Evolutionary conservation across 1,140 invertebrate genomes (phyloP).

Genomic region (Euglossa dilemma): DNA sequence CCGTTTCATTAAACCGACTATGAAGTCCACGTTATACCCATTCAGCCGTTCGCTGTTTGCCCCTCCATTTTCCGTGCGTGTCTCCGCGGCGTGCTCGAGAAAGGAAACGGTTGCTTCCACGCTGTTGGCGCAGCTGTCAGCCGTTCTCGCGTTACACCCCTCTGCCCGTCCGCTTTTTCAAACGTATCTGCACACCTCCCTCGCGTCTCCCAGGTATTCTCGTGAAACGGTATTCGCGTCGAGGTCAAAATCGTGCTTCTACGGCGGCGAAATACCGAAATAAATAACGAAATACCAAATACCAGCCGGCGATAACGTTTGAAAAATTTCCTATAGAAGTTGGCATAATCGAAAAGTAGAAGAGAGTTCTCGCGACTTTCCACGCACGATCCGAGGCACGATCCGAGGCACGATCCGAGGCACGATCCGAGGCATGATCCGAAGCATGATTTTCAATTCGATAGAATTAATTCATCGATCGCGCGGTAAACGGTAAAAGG

Average conservation of each 20-base stretch:
- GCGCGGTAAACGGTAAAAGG: too few species aligned
- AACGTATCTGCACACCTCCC: not conserved
- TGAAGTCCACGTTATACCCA: conserved; percentile 57
- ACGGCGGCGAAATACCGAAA: too few species aligned
- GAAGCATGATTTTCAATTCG: too few species aligned
- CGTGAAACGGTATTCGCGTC: not conserved
- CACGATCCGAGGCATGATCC: too few species aligned
- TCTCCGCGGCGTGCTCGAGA: conserved; percentile 24
- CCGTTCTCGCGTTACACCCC: conserved; percentile 14
- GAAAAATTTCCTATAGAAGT: not conserved
- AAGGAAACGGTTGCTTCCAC: conserved; percentile 44
- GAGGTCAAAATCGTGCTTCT: not conserved
- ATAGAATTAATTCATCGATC: too few species aligned
- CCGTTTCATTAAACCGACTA: conserved; percentile 68
- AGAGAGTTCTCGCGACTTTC: too few species aligned
- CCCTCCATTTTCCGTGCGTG: conserved; percentile 26
- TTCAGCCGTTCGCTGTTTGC: conserved; percentile 19
- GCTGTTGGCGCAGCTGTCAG: conserved; percentile 19
- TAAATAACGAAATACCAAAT: not conserved
- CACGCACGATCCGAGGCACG: too few species aligned
- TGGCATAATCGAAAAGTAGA: too few species aligned
- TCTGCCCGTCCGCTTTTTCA: not conserved
- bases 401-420: too few species aligned
- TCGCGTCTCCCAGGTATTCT: not conserved
- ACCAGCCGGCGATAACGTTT: not conserved